Percentiles rank a stretch among this genome's conserved stretches.
Evolutionary conservation across 2,113 vertebrate species (phyloP).

Genomic region (Rhizomys pruinosus): DNA sequence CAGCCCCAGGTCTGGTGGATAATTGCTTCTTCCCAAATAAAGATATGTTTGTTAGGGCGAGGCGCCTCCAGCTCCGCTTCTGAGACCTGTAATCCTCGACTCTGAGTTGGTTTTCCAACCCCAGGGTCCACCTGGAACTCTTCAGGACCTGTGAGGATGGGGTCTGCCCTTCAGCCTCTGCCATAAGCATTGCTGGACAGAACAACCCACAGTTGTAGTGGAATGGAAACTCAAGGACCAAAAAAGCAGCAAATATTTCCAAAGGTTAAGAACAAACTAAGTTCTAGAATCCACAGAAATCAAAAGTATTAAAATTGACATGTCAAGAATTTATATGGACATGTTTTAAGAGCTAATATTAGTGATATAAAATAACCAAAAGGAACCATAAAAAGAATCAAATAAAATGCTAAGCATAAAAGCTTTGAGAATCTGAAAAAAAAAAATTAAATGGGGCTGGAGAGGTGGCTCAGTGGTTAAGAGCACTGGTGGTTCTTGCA

Average conservation of each 20-base stretch:
- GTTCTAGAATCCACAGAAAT: background rate
- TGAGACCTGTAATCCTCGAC: background rate
- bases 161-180: background rate
- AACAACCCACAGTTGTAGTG: background rate
- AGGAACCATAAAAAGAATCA: background rate
- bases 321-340: background rate
- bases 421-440: no score
- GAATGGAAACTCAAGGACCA: background rate
- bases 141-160: no score
- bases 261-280: background rate
- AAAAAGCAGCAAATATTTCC: background rate
- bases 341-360: background rate
- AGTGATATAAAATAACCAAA: slow-evolving; percentile 31
- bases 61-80: background rate
- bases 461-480: no score
- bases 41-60: background rate
- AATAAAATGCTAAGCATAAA: slow-evolving; percentile 15
- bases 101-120: background rate
- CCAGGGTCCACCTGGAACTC: background rate
- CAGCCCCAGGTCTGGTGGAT: background rate
- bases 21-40: background rate
- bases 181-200: background rate
- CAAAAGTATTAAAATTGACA: background rate
- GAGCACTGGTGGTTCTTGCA: no score
- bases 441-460: no score